These are phyloP conservation scores for Apocrypta bakeri DNA, from an alignment of 1,140 invertebrate species.

Conservation along the genomic window DNA sequence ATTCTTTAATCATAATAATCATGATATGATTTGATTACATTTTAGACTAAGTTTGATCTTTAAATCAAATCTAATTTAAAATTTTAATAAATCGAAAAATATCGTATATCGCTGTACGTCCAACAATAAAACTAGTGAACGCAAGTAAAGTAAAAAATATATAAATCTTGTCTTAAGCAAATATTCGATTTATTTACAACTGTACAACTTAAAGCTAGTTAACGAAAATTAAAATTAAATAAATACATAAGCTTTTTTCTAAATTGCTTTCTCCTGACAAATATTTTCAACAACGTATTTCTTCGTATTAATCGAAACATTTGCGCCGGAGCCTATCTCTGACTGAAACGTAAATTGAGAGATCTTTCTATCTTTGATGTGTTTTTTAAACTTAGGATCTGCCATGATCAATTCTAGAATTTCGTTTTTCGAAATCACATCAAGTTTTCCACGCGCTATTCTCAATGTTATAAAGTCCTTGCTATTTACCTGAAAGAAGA, in stretches of 20 bases:
- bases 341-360: slow-evolving; percentile 54
- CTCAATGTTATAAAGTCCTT: slow-evolving; percentile 73
- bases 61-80: too few species aligned
- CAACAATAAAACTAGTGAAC: too few species aligned
- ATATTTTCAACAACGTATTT: slow-evolving; percentile 43
- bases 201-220: slow-evolving; percentile 35
- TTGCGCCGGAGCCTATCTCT: slow-evolving; percentile 56
- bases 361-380: slow-evolving; percentile 54
- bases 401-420: slow-evolving; percentile 75
- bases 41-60: too few species aligned
- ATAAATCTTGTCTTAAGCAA: neutral
- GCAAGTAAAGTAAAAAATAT: neutral
- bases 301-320: slow-evolving; percentile 56
- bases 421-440: slow-evolving; percentile 74
- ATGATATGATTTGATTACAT: too few species aligned
- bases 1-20: too few species aligned
- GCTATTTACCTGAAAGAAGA: slow-evolving; percentile 75
- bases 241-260: neutral
- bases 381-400: slow-evolving; percentile 54
- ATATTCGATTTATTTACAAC: slow-evolving; percentile 24
- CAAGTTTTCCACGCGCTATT: slow-evolving; percentile 73
- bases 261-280: slow-evolving; percentile 32
- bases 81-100: too few species aligned
- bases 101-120: too few species aligned
- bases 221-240: neutral